phyloP scores from a whole-genome alignment of 2,113 vertebrate species.

The Eclectus roratus region DNA sequence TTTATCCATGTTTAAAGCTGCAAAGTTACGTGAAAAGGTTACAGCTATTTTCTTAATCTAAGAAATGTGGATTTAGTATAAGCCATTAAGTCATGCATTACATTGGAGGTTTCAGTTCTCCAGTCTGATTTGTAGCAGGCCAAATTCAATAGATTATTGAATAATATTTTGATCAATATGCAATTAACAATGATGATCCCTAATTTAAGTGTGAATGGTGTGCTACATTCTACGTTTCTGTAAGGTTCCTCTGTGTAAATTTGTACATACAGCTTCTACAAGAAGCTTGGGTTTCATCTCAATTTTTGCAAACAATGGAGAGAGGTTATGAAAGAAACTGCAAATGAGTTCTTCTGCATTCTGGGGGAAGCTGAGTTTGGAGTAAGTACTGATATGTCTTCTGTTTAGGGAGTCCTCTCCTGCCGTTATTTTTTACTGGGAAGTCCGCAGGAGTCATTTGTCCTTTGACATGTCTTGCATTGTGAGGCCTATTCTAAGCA shows the following conservation, averaged over 20 bases:
- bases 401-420: not conserved
- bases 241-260: not conserved
- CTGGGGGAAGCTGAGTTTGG: not conserved
- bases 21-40: not conserved
- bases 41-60: not conserved
- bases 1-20: not conserved
- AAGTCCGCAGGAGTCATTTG: not conserved
- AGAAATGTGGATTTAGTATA: not conserved
- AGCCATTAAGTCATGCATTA: not conserved
- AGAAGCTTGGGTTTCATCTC: not conserved
- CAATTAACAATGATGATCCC: not conserved
- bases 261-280: not conserved
- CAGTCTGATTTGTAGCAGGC: not conserved
- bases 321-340: not conserved
- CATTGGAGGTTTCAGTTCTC: not conserved
- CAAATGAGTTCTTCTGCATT: not conserved
- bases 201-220: not conserved
- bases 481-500: not conserved
- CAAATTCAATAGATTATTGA: not conserved
- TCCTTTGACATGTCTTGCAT: not conserved
- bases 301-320: not conserved
- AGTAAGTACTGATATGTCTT: not conserved
- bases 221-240: not conserved
- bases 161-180: not conserved
- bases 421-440: not conserved